Evolutionary conservation across 2,888 invertebrate genomes (phyloP).

Genomic region (Amphimallon solstitiale): DNA sequence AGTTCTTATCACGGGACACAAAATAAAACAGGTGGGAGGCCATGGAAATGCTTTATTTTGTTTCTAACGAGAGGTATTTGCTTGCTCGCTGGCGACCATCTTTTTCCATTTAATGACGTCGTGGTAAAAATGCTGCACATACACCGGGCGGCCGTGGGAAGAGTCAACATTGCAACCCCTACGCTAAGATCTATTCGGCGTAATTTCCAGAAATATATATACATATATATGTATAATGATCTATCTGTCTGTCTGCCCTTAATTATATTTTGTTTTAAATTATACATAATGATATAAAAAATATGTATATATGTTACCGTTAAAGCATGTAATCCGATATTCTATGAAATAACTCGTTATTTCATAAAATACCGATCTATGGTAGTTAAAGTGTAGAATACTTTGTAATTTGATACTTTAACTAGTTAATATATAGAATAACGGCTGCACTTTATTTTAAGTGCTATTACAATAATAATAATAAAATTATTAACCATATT

Average conservation of each 20-base stretch:
- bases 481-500: too few relatives aligned
- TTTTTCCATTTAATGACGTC: slow-evolving; percentile 31
- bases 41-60: slow-evolving; percentile 19
- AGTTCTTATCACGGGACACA: slow-evolving; percentile 16
- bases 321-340: too few relatives aligned
- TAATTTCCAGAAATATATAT: slow-evolving; percentile 19
- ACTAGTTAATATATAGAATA: too few relatives aligned
- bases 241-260: neutral
- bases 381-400: too few relatives aligned
- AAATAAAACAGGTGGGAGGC: slow-evolving; percentile 15
- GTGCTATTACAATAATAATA: too few relatives aligned
- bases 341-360: too few relatives aligned
- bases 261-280: neutral
- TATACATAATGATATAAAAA: neutral
- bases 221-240: too few relatives aligned
- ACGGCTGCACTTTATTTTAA: too few relatives aligned
- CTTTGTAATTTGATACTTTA: too few relatives aligned
- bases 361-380: too few relatives aligned
- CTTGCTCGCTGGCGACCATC: slow-evolving; percentile 14
- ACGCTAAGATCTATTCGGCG: slow-evolving; percentile 8
- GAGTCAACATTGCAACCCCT: slow-evolving; percentile 43
- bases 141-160: slow-evolving; percentile 39
- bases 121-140: slow-evolving; percentile 28
- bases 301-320: too few relatives aligned
- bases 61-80: slow-evolving; percentile 28